phyloP scores from a whole-genome alignment of 2,113 vertebrate genomes.

The Lamprotornis superbus region DNA sequence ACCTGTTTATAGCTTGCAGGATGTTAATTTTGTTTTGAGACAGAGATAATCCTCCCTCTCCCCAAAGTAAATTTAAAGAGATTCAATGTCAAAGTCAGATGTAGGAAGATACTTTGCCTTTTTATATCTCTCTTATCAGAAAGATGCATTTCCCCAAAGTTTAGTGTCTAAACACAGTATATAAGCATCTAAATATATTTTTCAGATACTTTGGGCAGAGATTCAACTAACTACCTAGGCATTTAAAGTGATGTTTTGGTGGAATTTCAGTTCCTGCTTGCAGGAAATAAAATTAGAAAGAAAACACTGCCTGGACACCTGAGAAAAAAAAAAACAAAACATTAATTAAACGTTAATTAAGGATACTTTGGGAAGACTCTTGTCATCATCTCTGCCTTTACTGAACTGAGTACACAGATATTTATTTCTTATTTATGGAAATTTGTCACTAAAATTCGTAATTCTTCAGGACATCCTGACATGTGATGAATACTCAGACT shows the following conservation, averaged over 20 bases:
- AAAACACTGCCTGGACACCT: background rate
- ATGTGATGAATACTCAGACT: background rate
- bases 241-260: background rate
- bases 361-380: background rate
- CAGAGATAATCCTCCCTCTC: background rate
- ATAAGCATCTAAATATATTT: background rate
- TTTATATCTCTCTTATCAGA: background rate
- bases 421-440: background rate
- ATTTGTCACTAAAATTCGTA: background rate
- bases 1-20: background rate
- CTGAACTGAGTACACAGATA: background rate
- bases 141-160: background rate
- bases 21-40: background rate
- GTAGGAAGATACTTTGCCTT: background rate
- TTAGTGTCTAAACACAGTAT: background rate
- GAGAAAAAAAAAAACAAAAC: background rate
- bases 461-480: background rate
- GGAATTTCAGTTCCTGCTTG: background rate
- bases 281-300: background rate
- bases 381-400: background rate
- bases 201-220: background rate
- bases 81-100: background rate
- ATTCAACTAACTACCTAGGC: background rate
- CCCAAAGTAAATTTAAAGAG: background rate
- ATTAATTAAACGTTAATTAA: background rate